Percentiles rank a stretch among this genome's conserved stretches.
Evolutionary conservation across 2,113 vertebrate species (phyloP).

Genomic region (Verasper variegatus): DNA sequence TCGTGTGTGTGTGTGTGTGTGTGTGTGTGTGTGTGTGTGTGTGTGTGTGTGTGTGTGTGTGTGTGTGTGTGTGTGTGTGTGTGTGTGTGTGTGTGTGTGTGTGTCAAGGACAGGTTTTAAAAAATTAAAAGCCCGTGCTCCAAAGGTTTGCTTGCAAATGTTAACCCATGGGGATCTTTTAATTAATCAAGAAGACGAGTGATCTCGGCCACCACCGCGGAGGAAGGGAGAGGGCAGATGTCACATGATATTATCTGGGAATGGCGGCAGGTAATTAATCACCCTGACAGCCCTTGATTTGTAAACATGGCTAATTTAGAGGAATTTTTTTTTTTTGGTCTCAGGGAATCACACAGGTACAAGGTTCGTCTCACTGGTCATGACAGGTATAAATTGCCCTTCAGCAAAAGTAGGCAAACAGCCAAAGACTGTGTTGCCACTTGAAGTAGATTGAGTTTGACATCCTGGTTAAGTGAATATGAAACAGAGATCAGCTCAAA

Average conservation of each 20-base stretch:
- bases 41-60: no score
- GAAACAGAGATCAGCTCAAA: constrained; percentile 42
- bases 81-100: constrained; percentile 25
- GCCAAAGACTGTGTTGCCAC: constrained; percentile 36
- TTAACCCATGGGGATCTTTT: constrained; percentile 70
- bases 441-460: constrained; percentile 69
- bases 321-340: constrained; percentile 23
- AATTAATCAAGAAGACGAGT: constrained; percentile 74
- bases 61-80: neutral
- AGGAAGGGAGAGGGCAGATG: constrained; percentile 67
- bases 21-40: no score
- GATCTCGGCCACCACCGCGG: constrained; percentile 69
- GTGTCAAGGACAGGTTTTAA: constrained; percentile 50
- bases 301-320: constrained; percentile 73
- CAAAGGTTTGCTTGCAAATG: constrained; percentile 51
- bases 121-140: constrained; percentile 32
- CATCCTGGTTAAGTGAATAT: constrained; percentile 61
- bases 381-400: constrained; percentile 66
- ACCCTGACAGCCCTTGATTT: constrained; percentile 71
- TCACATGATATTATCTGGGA: constrained; percentile 78
- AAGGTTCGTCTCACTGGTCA: constrained; percentile 12
- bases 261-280: constrained; percentile 76
- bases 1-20: neutral
- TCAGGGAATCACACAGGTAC: constrained; percentile 33
- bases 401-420: constrained; percentile 48